These are phyloP conservation scores for Hirtodrosophila histrioides DNA, from an alignment of 2,888 invertebrate species.

Conservation along the genomic window DNA sequence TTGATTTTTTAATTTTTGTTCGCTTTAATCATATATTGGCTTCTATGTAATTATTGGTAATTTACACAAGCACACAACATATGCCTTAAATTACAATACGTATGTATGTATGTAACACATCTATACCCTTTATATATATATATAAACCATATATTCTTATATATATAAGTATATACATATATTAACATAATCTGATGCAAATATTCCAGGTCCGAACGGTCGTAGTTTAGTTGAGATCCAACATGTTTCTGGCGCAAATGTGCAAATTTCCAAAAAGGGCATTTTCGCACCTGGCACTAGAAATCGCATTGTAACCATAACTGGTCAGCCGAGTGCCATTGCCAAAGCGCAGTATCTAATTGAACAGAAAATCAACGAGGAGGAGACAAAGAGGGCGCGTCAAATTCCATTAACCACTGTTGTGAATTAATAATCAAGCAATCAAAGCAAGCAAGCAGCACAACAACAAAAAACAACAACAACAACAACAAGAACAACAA, in stretches of 20 bases:
- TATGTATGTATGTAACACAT: not conserved
- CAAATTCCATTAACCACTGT: conserved; percentile 90
- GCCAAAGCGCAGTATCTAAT: conserved; percentile 96
- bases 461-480: conserved; percentile 53
- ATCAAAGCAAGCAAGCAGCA: conserved; percentile 54
- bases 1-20: conserved; percentile 15
- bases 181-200: conserved; percentile 75
- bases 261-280: conserved; percentile 99
- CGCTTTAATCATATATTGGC: not conserved
- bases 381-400: conserved; percentile 96
- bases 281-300: conserved; percentile 98
- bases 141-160: conserved; percentile 15
- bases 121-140: conserved; percentile 21
- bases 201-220: conserved; percentile 92
- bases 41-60: not conserved
- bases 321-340: conserved; percentile 94
- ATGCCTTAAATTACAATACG: too few species aligned
- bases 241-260: conserved; percentile 98
- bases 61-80: conserved; percentile 11
- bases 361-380: conserved; percentile 97
- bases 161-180: conserved; percentile 31
- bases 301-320: conserved; percentile 98
- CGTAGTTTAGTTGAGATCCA: conserved; percentile 98
- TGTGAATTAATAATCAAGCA: conserved; percentile 82
- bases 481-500: conserved; percentile 8